phyloP scores from a whole-genome alignment of 1,140 invertebrate species.

The Brachionus sp. region DNA sequence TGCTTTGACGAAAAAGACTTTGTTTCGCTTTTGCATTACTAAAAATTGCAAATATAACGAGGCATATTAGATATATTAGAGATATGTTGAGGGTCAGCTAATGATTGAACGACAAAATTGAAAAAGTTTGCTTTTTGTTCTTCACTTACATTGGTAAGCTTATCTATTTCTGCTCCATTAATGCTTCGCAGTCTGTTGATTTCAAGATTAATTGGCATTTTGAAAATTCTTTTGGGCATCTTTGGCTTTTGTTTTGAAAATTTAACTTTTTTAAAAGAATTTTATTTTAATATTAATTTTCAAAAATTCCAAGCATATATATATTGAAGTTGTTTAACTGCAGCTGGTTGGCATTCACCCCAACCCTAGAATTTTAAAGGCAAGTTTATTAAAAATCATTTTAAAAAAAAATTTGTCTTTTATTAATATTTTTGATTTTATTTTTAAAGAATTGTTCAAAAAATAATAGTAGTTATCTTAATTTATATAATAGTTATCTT shows the following conservation, averaged over 20 bases:
- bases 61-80: not conserved
- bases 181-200: not conserved
- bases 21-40: not conserved
- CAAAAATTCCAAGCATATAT: no score
- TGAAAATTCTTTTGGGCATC: not conserved
- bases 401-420: no score
- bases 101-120: not conserved
- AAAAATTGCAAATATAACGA: not conserved
- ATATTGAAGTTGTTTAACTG: not conserved
- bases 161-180: not conserved
- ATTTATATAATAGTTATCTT: no score
- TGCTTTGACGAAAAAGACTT: not conserved
- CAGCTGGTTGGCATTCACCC: no score
- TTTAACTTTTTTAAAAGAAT: no score
- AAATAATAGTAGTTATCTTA: no score
- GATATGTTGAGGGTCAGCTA: not conserved
- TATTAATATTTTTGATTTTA: not conserved
- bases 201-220: no score
- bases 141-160: no score
- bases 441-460: no score
- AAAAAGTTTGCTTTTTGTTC: not conserved
- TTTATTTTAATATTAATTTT: no score
- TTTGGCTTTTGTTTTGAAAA: not conserved
- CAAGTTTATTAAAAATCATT: no score
- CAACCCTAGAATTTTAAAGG: no score